phyloP scores from a whole-genome alignment of 2,888 invertebrate species.

The Hydrotaea cyrtoneurina region DNA sequence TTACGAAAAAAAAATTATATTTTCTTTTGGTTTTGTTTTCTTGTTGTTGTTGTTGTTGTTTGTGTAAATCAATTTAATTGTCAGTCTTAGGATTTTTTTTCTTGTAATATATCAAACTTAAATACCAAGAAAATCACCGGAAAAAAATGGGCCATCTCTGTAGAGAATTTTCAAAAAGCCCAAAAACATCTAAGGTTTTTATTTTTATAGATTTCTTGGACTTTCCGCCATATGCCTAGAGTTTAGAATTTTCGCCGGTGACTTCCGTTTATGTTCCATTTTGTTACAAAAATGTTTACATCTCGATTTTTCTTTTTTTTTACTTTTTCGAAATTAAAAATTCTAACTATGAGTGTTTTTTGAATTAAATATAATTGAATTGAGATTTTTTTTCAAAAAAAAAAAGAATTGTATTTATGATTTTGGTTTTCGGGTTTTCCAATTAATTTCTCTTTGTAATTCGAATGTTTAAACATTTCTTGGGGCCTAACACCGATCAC shows the following conservation, averaged over 20 bases:
- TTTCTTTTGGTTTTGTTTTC: neutral
- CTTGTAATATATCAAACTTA: conserved; percentile 10
- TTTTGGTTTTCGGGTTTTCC: neutral
- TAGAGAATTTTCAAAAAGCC: neutral
- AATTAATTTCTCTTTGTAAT: neutral
- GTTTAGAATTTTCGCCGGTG: neutral
- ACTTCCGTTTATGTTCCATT: neutral
- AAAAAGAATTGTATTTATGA: neutral
- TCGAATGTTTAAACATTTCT: neutral
- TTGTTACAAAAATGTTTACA: conserved; percentile 4
- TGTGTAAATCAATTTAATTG: conserved; percentile 58
- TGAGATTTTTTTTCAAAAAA: neutral
- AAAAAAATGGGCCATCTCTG: neutral
- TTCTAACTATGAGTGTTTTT: conserved; percentile 4
- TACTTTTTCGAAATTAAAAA: neutral
- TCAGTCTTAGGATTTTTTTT: conserved; percentile 63
- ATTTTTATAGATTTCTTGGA: neutral
- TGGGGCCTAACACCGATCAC: neutral
- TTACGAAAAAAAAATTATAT: conserved; percentile 27
- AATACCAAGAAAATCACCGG: neutral
- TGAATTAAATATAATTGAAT: neutral
- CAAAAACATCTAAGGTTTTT: too few species aligned
- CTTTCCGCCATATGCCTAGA: neutral
- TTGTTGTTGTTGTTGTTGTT: conserved; percentile 6
- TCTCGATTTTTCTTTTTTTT: neutral